phyloP scores from a whole-genome alignment of 2,113 vertebrate species.

The Corythornis cristatus region DNA sequence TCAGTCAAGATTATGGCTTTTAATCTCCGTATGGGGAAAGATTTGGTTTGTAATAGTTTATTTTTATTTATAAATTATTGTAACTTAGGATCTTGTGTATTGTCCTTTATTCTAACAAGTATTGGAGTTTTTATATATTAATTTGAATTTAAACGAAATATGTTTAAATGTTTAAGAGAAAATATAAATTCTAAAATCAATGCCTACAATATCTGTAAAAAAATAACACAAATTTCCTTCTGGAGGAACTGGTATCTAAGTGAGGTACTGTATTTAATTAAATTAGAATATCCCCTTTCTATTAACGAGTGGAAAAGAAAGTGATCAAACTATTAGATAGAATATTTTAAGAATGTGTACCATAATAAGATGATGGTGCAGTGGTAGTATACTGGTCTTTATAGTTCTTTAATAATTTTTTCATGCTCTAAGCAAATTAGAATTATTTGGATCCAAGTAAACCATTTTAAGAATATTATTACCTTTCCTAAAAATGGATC shows the following conservation, averaged over 20 bases:
- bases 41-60: slow-evolving; percentile 75
- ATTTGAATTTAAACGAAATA: slow-evolving; percentile 57
- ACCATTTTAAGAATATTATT: slow-evolving; percentile 18
- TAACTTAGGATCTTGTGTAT: slow-evolving; percentile 73
- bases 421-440: background rate
- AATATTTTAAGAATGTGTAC: background rate
- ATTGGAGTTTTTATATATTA: slow-evolving; percentile 57
- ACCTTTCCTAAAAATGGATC: background rate
- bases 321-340: background rate
- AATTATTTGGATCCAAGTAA: background rate
- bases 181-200: slow-evolving; percentile 43
- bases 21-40: slow-evolving; percentile 79
- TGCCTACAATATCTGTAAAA: background rate
- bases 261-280: slow-evolving; percentile 46
- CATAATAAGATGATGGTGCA: background rate
- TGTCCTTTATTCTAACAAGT: slow-evolving; percentile 69
- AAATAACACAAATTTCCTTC: slow-evolving; percentile 45
- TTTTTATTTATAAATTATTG: slow-evolving; percentile 81
- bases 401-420: slow-evolving; percentile 14
- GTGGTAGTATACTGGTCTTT: background rate
- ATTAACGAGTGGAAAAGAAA: slow-evolving; percentile 4
- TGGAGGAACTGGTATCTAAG: slow-evolving; percentile 69
- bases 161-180: slow-evolving; percentile 35
- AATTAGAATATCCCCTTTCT: slow-evolving; percentile 21
- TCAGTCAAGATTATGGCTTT: slow-evolving; percentile 75